Evolutionary conservation across 2,888 invertebrate genomes (phyloP).

Genomic region (Pyrrhia umbra): DNA sequence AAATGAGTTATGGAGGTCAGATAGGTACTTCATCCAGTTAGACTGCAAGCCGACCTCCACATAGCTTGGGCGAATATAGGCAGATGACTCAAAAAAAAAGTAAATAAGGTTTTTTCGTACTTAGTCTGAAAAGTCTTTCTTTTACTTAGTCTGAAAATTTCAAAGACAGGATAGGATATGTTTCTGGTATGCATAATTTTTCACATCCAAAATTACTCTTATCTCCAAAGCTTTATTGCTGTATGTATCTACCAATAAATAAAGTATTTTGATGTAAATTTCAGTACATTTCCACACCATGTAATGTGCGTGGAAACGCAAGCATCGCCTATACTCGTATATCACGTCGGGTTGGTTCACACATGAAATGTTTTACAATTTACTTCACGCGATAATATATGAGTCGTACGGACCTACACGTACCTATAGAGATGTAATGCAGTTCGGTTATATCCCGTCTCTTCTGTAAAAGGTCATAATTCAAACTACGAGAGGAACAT

Average conservation of each 20-base stretch:
- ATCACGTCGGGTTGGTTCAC: slow-evolving; percentile 70
- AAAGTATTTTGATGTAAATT: slow-evolving; percentile 60
- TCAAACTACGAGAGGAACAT: slow-evolving; percentile 31
- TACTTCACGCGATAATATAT: slow-evolving; percentile 65
- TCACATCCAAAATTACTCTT: no score
- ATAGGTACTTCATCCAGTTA: no score
- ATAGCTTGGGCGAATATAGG: no score
- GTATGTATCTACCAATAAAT: slow-evolving; percentile 49
- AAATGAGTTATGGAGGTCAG: no score
- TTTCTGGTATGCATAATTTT: no score
- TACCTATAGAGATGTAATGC: slow-evolving; percentile 15
- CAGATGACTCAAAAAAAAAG: no score
- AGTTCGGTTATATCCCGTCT: slow-evolving; percentile 12
- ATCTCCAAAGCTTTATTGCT: slow-evolving; percentile 1
- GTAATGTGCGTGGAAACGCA: slow-evolving; percentile 61
- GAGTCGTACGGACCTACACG: slow-evolving; percentile 29
- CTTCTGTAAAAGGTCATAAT: slow-evolving; percentile 26
- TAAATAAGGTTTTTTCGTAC: no score
- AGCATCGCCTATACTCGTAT: slow-evolving; percentile 53
- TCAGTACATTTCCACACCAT: slow-evolving; percentile 67
- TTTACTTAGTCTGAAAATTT: no score
- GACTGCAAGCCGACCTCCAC: no score
- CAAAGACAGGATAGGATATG: no score
- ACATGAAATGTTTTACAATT: slow-evolving; percentile 76
- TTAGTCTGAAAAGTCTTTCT: no score